Base-by-base conservation (phyloP, 2,888 invertebrate genomes). In the Stenotaenia linearis region DNA sequence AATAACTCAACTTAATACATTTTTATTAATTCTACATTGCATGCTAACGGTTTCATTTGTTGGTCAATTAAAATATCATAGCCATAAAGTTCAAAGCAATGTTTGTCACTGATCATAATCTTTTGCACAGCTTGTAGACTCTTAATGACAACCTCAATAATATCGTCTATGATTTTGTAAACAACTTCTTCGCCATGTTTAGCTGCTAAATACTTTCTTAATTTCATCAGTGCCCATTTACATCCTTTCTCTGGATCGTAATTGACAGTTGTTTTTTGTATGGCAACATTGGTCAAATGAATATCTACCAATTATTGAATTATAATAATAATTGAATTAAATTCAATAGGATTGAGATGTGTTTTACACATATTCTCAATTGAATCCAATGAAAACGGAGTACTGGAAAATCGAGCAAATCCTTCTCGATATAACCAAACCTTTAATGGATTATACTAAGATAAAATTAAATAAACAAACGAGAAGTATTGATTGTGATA, bases 61-160 rank as follows among this genome's bases (percentile, higher is more conserved):
- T 86, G 86, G 84, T 90, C 90, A 25, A 91, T 84, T 1, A 91
- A 85, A 50, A 91, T 87, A 83, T 91, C 90, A 83, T 90, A 91
- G 21, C 90, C 90, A 83, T 90, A 90, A 80, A 90, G 86, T 83
- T 91, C 90, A 85, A 91, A 91, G 82, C 90, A 90, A 83, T 90
- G 90, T 79, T 87, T 87, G 84, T 89, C 89, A 84, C 88, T 84
- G 83, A 89, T 88, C 81, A 88, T 87, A 45, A 88, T 86, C 79
- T 88, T 87, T 83, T 89, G 88, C 18, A 89, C 90, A 81, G 89
- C 88, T 81, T 88, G 86, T 76, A 90, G 84, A 82, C 89, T 89
- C 74, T 88, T 88, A 82, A 90, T 87, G 82, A 90, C 88, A 35
- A 90, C 87, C 69, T 88, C 87, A 78, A 89, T 88, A 78, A 90